Evolutionary conservation across 1,140 invertebrate genomes (phyloP).

Genomic region (Calliphora vicina): DNA sequence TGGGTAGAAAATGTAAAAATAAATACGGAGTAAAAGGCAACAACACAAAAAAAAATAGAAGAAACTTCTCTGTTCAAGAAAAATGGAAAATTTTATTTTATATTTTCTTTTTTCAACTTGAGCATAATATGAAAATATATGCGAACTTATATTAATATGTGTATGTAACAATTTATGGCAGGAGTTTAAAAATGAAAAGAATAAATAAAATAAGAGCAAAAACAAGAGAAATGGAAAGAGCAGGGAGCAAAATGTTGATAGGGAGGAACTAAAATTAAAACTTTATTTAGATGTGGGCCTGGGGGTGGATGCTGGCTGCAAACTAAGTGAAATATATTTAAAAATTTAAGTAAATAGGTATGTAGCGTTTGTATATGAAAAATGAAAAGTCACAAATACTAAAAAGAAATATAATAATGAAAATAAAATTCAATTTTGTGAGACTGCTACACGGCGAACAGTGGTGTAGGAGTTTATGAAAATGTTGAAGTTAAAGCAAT

Average conservation of each 20-base stretch:
- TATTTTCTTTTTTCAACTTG: background rate
- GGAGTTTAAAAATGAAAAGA: conserved; percentile 14
- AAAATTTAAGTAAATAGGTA: background rate
- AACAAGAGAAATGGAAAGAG: background rate
- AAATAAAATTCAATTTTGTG: background rate
- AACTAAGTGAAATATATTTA: background rate
- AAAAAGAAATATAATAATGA: background rate
- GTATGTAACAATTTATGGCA: conserved; percentile 25
- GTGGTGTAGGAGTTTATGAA: background rate
- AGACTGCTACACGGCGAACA: background rate
- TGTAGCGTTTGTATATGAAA: background rate
- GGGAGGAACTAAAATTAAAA: too few species aligned
- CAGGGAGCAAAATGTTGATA: too few species aligned
- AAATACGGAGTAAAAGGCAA: background rate
- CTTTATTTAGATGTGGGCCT: background rate
- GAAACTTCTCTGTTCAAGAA: background rate
- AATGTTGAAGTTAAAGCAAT: too few species aligned
- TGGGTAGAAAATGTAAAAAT: conserved; percentile 23
- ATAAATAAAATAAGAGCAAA: background rate
- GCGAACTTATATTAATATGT: background rate
- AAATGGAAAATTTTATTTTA: background rate
- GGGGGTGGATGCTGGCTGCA: background rate
- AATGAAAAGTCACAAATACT: background rate
- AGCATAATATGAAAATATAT: background rate
- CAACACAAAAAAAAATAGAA: background rate